Base-by-base conservation (phyloP, 2,113 vertebrate species). In the Aegithalos caudatus region DNA sequence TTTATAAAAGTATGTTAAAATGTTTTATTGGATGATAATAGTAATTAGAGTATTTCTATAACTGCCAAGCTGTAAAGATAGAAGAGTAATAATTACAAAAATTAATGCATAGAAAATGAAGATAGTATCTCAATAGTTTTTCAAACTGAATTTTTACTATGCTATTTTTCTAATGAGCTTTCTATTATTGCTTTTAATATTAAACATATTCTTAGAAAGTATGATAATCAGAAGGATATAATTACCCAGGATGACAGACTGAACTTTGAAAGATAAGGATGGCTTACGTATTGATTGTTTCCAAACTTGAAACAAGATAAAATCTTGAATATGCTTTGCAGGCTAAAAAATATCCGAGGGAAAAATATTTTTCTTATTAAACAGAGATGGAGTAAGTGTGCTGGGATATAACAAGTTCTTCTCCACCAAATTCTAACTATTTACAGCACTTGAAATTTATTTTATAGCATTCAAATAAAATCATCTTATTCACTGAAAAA, bases 361-460 rank as follows among this genome's bases (percentile, higher is more conserved):
- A 88, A 94, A 94, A 86, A 51, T 66, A 93, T 62, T 93, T 81
- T 24, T 91, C 33, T 31, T 74, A 9, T 90, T 86, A 51, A 95
- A 95, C 33, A 76, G 37, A 45, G 66, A 87, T 77, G 21, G 22
- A 60, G 10, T 38, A 79, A 79, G 4, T 67, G 51, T 67, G 54
- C 14, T 80, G 28, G 33, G 90, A 93, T 79, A 89, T 76, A 69
- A 69, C 22, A 86, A 86, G 20, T 62, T 83, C 4, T 85, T 71
- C 20, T 91, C 54, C 22, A 70, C 18, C 14, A 50, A 66, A 33
- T 19, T 86, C 7, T 83, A 87, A 71, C 12, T 86, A 60, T 69
- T 81, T 66, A 48, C 22, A 78, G 23, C 44, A 53, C 87, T 82
- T 28, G 38, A 66, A 23, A 28, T 79, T 67, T 77, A 25, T 27